Percentiles rank a stretch among this genome's conserved stretches.
phyloP scores from a whole-genome alignment of 92 coral and sea anemone species.

The Galaxea fascicularis region DNA sequence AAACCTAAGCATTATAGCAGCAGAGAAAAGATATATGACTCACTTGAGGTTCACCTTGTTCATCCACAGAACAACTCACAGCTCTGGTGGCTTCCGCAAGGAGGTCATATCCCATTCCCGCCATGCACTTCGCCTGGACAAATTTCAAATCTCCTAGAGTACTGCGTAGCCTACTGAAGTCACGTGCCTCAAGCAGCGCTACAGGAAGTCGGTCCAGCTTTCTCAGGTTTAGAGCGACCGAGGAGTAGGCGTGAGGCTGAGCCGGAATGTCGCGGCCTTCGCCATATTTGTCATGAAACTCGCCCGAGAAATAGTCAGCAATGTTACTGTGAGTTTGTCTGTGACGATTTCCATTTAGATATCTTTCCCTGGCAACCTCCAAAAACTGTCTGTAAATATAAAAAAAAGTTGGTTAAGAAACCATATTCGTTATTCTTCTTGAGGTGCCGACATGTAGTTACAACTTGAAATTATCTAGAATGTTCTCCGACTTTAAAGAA shows the following conservation, averaged over 20 bases:
- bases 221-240: conserved; percentile 61
- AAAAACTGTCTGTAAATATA: conserved; percentile 55
- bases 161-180: conserved; percentile 50
- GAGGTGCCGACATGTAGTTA: too few species aligned
- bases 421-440: too few species aligned
- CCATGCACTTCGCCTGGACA: conserved; percentile 76
- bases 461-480: too few species aligned
- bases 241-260: conserved; percentile 71
- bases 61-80: conserved; percentile 56
- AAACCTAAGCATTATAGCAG: not conserved
- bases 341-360: conserved; percentile 55
- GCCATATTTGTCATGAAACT: conserved; percentile 55
- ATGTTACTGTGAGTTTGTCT: conserved; percentile 48
- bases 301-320: conserved; percentile 70
- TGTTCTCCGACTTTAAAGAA: too few species aligned
- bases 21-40: too few species aligned
- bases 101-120: conserved; percentile 73
- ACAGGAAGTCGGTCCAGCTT: conserved; percentile 66
- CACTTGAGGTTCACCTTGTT: conserved; percentile 25
- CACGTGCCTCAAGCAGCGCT: conserved; percentile 60
- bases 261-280: conserved; percentile 58
- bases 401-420: not conserved
- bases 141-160: conserved; percentile 67
- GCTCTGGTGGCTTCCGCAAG: conserved; percentile 67
- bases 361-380: conserved; percentile 61